phyloP scores from a whole-genome alignment of 1,140 invertebrate genomes.

The Copidosoma floridanum region DNA sequence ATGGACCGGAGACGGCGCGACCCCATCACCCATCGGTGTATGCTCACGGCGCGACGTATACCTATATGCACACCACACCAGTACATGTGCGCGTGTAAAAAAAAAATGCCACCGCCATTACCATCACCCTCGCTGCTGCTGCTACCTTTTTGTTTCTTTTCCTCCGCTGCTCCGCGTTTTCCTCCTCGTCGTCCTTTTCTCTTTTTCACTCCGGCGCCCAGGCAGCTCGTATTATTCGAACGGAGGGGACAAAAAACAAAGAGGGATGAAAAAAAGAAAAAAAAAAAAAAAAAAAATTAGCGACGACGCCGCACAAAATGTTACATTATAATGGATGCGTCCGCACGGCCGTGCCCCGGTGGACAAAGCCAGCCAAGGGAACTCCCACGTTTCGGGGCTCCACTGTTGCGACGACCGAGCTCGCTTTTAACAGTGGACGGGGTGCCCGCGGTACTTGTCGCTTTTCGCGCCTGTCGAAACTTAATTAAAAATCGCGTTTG shows the following conservation, averaged over 20 bases:
- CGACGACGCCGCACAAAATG: constrained; percentile 15
- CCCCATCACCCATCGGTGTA: too few species aligned
- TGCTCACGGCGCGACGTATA: too few species aligned
- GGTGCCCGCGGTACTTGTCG: background rate
- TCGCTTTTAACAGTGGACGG: constrained; percentile 16
- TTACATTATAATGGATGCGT: constrained; percentile 26
- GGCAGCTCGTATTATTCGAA: background rate
- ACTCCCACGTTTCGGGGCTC: too few species aligned
- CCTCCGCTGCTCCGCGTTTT: background rate
- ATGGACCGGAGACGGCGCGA: constrained; percentile 5
- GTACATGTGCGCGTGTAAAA: too few species aligned
- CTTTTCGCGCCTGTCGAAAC: constrained; percentile 13
- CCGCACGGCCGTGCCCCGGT: background rate
- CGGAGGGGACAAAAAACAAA: background rate
- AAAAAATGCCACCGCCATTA: too few species aligned
- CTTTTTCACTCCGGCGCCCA: background rate
- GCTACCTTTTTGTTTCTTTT: background rate
- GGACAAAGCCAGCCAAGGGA: too few species aligned
- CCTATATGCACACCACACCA: too few species aligned
- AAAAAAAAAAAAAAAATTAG: constrained; percentile 22
- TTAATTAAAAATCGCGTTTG: constrained; percentile 23
- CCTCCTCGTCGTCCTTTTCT: background rate
- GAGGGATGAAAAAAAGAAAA: background rate
- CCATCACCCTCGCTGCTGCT: background rate
- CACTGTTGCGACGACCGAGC: constrained; percentile 1